phyloP scores from a whole-genome alignment of 2,888 invertebrate genomes.

The Acholoe squamosa region DNA sequence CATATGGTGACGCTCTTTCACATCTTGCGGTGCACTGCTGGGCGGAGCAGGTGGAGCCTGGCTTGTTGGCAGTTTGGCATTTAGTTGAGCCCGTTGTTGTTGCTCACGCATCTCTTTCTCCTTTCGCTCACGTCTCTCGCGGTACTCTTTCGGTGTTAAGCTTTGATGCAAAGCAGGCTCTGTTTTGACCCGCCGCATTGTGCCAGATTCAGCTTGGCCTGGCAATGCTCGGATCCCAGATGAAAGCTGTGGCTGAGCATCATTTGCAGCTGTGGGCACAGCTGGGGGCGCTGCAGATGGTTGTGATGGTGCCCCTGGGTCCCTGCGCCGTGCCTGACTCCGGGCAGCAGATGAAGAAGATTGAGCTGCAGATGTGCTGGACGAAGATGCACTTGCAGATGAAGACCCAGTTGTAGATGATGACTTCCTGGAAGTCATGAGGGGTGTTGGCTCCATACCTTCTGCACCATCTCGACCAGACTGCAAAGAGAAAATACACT shows the following conservation, averaged over 20 bases:
- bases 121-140: conserved; percentile 62
- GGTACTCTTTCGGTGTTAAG: conserved; percentile 65
- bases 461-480: conserved; percentile 49
- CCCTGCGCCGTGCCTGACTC: not conserved
- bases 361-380: not conserved
- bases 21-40: not conserved
- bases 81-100: not conserved
- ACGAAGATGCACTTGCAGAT: conserved; percentile 16
- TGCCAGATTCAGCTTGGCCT: not conserved
- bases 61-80: not conserved
- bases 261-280: not conserved
- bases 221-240: too few species aligned
- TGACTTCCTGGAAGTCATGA: not conserved
- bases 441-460: conserved; percentile 36
- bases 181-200: conserved; percentile 63
- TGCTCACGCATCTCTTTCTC: conserved; percentile 45
- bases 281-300: not conserved
- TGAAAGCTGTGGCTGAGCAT: not conserved
- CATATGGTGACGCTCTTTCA: conserved; percentile 44
- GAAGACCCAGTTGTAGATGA: not conserved
- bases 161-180: conserved; percentile 61
- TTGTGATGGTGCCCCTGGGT: not conserved
- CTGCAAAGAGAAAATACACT: conserved; percentile 21
- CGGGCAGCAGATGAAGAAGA: not conserved
- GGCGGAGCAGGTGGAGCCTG: not conserved